phyloP scores from a whole-genome alignment of 2,888 invertebrate species.

The Plagodis dolabraria region DNA sequence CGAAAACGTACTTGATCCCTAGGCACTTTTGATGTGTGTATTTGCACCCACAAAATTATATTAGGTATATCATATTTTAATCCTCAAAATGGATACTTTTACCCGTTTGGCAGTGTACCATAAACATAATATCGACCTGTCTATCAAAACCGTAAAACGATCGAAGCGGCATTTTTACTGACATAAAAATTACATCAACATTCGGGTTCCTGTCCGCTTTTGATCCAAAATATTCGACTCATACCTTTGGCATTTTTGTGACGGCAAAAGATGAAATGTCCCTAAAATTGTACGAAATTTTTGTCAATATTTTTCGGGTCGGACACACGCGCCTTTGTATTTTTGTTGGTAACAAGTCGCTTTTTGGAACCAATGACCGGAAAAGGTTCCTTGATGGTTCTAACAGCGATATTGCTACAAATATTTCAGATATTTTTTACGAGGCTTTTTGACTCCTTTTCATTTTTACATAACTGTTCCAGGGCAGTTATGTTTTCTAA shows the following conservation, averaged over 20 bases:
- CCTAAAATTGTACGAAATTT: constrained; percentile 9
- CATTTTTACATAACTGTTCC: too few relatives aligned
- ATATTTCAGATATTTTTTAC: too few relatives aligned
- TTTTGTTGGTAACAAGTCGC: constrained; percentile 1
- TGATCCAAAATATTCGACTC: neutral
- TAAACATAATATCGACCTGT: constrained; percentile 11
- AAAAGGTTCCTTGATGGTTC: too few relatives aligned
- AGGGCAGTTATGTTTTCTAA: too few relatives aligned
- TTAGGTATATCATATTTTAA: too few relatives aligned
- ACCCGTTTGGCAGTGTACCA: constrained; percentile 3
- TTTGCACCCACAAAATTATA: too few relatives aligned
- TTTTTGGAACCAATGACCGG: constrained; percentile 1
- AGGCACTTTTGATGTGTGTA: too few relatives aligned
- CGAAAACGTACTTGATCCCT: too few relatives aligned
- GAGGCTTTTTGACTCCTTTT: too few relatives aligned
- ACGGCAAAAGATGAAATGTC: constrained; percentile 21
- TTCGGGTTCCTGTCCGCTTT: neutral
- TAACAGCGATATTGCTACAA: too few relatives aligned
- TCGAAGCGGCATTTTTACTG: constrained; percentile 16
- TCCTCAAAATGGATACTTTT: too few relatives aligned
- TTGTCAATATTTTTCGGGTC: constrained; percentile 5
- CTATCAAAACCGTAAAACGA: constrained; percentile 12
- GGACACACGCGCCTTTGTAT: neutral
- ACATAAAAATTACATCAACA: constrained; percentile 19
- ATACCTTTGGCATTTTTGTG: constrained; percentile 16